Percentiles rank a stretch among this genome's conserved stretches.
These are phyloP conservation scores for Lepisosteus oculatus DNA, from an alignment of 2,113 vertebrate genomes.

Conservation along the genomic window DNA sequence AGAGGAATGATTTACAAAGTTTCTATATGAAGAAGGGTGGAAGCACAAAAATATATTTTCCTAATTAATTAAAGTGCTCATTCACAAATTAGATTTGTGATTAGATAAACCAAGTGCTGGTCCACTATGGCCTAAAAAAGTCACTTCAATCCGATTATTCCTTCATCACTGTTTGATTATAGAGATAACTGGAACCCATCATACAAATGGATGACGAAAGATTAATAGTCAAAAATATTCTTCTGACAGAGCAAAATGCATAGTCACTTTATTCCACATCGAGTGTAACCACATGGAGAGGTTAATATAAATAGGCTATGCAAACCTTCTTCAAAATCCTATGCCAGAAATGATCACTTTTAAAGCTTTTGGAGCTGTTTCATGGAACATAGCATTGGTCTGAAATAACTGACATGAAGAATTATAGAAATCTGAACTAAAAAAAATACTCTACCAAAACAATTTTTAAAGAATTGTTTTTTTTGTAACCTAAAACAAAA, in stretches of 20 bases:
- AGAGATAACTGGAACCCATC: not conserved
- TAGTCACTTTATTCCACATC: not conserved
- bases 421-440: slow-evolving; percentile 7
- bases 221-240: not conserved
- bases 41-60: not conserved
- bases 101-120: not conserved
- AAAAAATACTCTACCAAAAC: slow-evolving; percentile 31
- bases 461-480: slow-evolving; percentile 3
- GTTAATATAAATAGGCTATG: not conserved
- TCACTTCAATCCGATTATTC: no score
- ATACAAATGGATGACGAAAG: not conserved
- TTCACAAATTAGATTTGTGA: no score
- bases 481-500: not conserved
- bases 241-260: not conserved
- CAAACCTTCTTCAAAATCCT: not conserved
- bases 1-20: no score
- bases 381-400: not conserved
- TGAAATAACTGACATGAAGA: slow-evolving; percentile 5
- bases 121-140: no score
- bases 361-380: slow-evolving; percentile 15
- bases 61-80: no score
- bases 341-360: slow-evolving; percentile 7
- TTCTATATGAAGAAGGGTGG: not conserved
- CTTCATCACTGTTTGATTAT: not conserved
- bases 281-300: slow-evolving; percentile 11